These are phyloP conservation scores for Bubalus kerabau DNA, from an alignment of 2,113 vertebrate species.

Conservation along the genomic window DNA sequence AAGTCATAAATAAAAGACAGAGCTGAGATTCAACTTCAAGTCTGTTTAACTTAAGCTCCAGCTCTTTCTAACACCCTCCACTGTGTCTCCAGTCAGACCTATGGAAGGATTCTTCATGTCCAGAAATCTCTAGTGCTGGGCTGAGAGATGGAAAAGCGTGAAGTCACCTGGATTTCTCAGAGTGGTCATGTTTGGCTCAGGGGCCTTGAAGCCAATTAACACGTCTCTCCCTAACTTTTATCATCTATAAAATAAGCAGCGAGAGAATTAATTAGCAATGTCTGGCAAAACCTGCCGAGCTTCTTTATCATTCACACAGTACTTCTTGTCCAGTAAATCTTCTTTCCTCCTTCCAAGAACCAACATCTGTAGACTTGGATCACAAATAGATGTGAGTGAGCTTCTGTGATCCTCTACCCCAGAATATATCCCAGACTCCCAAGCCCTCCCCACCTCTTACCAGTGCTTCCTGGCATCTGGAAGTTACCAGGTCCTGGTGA, in stretches of 20 bases:
- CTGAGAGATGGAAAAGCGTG: background rate
- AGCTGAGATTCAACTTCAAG: background rate
- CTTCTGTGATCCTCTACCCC: background rate
- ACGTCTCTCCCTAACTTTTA: background rate
- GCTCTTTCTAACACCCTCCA: background rate
- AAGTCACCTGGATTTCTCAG: background rate
- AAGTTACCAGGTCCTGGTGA: background rate
- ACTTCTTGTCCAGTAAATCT: background rate
- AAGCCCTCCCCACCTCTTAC: no score
- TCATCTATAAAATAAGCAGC: background rate
- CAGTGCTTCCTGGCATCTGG: background rate
- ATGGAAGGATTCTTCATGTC: background rate
- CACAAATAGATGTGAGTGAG: background rate
- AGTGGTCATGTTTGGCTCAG: background rate
- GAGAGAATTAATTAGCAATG: background rate
- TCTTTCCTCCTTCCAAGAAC: background rate
- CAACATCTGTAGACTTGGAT: background rate
- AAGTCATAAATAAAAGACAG: background rate
- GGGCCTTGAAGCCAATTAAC: background rate
- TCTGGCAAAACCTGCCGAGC: background rate
- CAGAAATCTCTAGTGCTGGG: background rate
- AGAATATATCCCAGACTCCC: background rate
- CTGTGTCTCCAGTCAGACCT: background rate
- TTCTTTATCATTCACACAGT: background rate
- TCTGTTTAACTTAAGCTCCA: background rate